Conservation (phyloP, 2,888 invertebrate species). For the Ophioninae sp. region DNA sequence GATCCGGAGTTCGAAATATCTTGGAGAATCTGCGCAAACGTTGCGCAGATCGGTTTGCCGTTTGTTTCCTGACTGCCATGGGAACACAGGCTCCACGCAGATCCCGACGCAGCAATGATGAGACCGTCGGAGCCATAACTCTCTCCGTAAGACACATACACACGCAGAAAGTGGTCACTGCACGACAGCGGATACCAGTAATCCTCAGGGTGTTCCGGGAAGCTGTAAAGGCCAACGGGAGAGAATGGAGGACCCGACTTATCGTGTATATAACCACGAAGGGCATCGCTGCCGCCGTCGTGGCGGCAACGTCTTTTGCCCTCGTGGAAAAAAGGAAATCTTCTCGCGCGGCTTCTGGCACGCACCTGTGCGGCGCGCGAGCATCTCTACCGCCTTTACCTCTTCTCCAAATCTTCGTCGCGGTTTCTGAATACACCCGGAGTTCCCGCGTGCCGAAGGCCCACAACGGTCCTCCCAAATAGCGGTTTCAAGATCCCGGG, state of each 20-base stretch:
- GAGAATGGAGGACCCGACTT: conserved; percentile 29
- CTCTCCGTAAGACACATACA: conserved; percentile 39
- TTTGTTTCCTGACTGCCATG: conserved; percentile 43
- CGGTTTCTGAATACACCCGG: conserved; percentile 27
- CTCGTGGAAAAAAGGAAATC: conserved; percentile 40
- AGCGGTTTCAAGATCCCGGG: conserved; percentile 32
- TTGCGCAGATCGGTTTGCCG: conserved; percentile 15
- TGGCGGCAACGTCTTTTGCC: conserved; percentile 56
- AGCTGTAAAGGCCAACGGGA: conserved; percentile 52
- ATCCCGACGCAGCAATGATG: conserved; percentile 46
- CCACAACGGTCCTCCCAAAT: conserved; percentile 21
- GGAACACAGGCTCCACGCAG: conserved; percentile 43
- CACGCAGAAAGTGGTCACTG: not conserved
- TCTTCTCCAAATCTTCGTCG: conserved; percentile 19
- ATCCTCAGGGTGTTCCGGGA: conserved; percentile 53
- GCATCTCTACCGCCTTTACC: conserved; percentile 45
- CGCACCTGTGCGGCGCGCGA: conserved; percentile 63
- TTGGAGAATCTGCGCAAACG: conserved; percentile 42
- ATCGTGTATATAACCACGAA: conserved; percentile 25
- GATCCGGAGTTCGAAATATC: conserved; percentile 18
- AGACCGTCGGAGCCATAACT: conserved; percentile 49
- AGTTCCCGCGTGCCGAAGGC: conserved; percentile 17
- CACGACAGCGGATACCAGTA: conserved; percentile 13
- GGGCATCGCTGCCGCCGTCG: conserved; percentile 37
- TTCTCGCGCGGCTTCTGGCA: conserved; percentile 44